A percentile compares a stretch with the other conserved stretches of the same genome.
These are phyloP conservation scores for Troides oblongomaculatus DNA, from an alignment of 2,888 invertebrate species.

Conservation along the genomic window DNA sequence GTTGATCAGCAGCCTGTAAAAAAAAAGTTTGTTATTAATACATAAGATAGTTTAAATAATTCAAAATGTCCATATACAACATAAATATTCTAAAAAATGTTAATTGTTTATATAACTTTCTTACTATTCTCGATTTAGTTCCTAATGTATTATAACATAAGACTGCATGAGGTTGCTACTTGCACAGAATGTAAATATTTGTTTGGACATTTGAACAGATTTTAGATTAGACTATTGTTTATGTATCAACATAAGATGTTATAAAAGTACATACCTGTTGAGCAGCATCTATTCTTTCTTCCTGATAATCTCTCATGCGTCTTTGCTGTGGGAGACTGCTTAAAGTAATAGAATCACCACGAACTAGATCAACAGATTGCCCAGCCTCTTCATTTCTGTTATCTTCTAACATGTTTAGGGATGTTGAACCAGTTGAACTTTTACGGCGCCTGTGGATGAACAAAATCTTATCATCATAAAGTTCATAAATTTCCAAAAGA, in stretches of 20 bases:
- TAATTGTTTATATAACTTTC: no score
- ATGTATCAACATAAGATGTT: no score
- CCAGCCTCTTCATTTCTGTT: conserved; percentile 46
- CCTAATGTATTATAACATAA: no score
- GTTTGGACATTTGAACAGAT: no score
- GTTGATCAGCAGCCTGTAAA: conserved; percentile 55
- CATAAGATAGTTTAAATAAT: not conserved
- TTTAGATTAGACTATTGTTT: no score
- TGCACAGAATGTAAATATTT: no score
- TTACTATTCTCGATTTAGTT: no score
- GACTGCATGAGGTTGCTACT: no score
- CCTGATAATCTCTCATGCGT: conserved; percentile 54
- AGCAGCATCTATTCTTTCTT: conserved; percentile 52
- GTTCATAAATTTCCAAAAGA: not conserved
- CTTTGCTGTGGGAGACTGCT: conserved; percentile 73
- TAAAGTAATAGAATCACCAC: conserved; percentile 59
- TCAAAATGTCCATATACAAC: not conserved
- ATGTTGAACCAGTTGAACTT: conserved; percentile 63
- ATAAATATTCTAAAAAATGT: not conserved
- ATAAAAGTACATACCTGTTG: conserved; percentile 48
- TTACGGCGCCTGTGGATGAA: conserved; percentile 61
- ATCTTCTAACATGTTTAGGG: conserved; percentile 57
- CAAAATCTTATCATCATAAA: not conserved
- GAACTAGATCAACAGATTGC: conserved; percentile 51
- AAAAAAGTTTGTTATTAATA: not conserved